Evolutionary conservation across 2,113 vertebrate species (phyloP).

Genomic region (Pangasianodon gigas): DNA sequence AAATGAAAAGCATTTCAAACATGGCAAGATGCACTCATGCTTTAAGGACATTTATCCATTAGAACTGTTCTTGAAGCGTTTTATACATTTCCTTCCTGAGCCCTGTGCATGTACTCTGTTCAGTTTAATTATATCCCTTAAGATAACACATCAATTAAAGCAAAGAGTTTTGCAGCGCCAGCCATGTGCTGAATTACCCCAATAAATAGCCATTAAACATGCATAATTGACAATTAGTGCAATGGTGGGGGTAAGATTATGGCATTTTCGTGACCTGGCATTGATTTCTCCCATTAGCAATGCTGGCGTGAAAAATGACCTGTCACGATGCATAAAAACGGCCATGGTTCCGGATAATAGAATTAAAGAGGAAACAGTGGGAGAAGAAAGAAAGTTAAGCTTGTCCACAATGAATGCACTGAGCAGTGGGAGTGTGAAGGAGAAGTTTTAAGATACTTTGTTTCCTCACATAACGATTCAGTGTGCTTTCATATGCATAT

Average conservation of each 20-base stretch:
- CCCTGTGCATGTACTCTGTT: constrained; percentile 51
- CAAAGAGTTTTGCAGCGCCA: constrained; percentile 50
- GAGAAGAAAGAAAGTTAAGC: constrained; percentile 23
- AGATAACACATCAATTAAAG: constrained; percentile 68
- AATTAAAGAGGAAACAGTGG: constrained; percentile 39
- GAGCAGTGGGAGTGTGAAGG: not conserved
- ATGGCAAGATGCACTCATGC: not conserved
- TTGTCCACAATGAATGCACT: constrained; percentile 10
- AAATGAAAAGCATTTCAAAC: constrained; percentile 9
- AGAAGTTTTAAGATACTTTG: constrained; percentile 4
- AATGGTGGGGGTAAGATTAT: constrained; percentile 61
- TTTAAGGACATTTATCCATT: constrained; percentile 8
- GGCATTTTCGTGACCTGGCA: constrained; percentile 59
- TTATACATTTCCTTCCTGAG: constrained; percentile 32
- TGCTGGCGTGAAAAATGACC: constrained; percentile 51
- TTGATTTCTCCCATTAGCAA: constrained; percentile 48
- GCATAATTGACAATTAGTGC: constrained; percentile 64
- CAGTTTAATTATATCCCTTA: constrained; percentile 65
- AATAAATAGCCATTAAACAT: constrained; percentile 68
- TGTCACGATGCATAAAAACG: constrained; percentile 41
- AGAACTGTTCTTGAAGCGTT: not conserved
- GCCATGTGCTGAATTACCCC: constrained; percentile 60
- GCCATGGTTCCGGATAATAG: constrained; percentile 49
- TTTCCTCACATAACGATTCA: not conserved
- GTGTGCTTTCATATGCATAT: not conserved